A percentile compares a stretch with the other conserved stretches of the same genome.
Evolutionary conservation across 2,113 vertebrate genomes (phyloP).

Genomic region (Hucho hucho): DNA sequence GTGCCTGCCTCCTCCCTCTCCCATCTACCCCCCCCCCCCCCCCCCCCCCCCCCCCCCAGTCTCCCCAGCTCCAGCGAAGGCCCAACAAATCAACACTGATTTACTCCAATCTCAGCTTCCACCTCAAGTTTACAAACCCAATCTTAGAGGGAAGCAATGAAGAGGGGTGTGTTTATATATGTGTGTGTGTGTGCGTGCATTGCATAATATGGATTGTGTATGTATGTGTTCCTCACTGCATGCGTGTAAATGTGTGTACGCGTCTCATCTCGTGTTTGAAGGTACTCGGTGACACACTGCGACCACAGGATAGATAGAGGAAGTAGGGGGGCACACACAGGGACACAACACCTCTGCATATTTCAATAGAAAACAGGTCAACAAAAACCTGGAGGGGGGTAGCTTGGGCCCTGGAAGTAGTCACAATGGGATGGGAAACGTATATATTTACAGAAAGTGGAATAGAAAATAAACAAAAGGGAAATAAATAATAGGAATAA

Average conservation of each 20-base stretch:
- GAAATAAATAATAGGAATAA: too few relatives aligned
- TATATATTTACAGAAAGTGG: too few relatives aligned
- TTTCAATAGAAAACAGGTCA: slow-evolving; percentile 87
- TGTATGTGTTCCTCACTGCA: neutral
- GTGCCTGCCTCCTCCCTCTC: neutral
- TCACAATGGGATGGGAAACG: slow-evolving; percentile 70
- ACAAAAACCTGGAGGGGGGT: slow-evolving; percentile 74
- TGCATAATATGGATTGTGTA: slow-evolving; percentile 17
- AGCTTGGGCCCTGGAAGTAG: slow-evolving; percentile 79
- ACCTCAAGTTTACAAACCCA: slow-evolving; percentile 88
- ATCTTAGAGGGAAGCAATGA: slow-evolving; percentile 74
- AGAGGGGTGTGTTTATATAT: neutral
- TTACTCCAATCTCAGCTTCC: slow-evolving; percentile 89
- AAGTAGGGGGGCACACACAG: neutral
- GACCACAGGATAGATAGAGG: too few relatives aligned
- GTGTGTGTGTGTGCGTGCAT: neutral
- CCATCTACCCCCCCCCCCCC: neutral
- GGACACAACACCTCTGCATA: slow-evolving; percentile 67
- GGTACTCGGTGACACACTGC: too few relatives aligned
- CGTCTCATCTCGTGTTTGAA: neutral
- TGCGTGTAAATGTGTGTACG: neutral
- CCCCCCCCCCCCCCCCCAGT: neutral
- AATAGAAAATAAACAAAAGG: too few relatives aligned
- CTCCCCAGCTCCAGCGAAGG: slow-evolving; percentile 66
- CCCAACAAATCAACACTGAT: slow-evolving; percentile 91